phyloP scores from a whole-genome alignment of 2,888 invertebrate species.

The Heliconius cydno region DNA sequence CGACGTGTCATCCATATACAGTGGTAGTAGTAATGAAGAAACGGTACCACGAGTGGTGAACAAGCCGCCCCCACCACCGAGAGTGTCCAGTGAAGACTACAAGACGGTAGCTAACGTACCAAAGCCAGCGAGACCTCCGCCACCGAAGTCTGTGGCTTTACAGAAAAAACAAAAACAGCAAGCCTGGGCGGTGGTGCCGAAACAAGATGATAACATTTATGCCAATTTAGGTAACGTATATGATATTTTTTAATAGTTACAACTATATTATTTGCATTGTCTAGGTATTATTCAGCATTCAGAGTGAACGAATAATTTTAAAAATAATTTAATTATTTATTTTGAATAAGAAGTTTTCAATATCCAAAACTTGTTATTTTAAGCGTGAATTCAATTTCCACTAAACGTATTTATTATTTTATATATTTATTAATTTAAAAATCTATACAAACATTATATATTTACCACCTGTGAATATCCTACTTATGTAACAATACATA shows the following conservation, averaged over 20 bases:
- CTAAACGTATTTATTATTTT: too few species aligned
- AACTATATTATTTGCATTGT: not conserved
- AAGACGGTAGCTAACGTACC: conserved; percentile 79
- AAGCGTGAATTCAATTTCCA: too few species aligned
- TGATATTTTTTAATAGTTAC: not conserved
- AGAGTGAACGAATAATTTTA: not conserved
- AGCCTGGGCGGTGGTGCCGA: conserved; percentile 70
- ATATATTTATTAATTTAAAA: too few species aligned
- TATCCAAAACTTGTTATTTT: too few species aligned
- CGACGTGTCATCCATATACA: conserved; percentile 82
- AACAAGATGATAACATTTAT: conserved; percentile 85
- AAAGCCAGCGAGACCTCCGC: conserved; percentile 88
- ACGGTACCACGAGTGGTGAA: conserved; percentile 72
- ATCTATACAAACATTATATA: too few species aligned
- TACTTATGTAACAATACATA: too few species aligned
- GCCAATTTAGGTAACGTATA: conserved; percentile 88
- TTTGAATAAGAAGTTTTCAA: too few species aligned
- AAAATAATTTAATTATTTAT: too few species aligned
- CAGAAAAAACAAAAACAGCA: conserved; percentile 85
- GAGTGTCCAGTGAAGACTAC: conserved; percentile 79
- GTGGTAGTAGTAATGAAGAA: conserved; percentile 71
- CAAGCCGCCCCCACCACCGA: conserved; percentile 91
- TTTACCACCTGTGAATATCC: too few species aligned
- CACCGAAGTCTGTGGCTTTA: conserved; percentile 87
- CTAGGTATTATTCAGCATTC: not conserved